Percentiles rank a stretch among this genome's conserved stretches.
phyloP scores from a whole-genome alignment of 2,797 vertebrate genomes.

The Myotis daubentonii region DNA sequence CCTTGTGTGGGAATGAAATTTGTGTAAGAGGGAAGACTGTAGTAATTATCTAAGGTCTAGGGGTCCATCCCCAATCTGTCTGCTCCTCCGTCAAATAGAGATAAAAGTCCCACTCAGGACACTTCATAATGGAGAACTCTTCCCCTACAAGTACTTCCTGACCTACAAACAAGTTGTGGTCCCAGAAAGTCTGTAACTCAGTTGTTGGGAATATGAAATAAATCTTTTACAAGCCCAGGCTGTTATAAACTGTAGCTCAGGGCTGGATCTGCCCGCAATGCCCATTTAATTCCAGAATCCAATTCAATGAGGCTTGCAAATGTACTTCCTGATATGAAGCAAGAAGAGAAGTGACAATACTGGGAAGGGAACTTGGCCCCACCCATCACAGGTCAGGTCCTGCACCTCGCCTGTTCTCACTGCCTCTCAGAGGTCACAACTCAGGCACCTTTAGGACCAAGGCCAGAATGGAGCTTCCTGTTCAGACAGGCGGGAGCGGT shows the following conservation, averaged over 20 bases:
- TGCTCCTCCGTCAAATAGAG: conserved; percentile 63
- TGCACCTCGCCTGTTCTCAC: background rate
- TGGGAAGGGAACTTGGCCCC: background rate
- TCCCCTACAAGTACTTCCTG: conserved; percentile 44
- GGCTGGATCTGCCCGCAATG: background rate
- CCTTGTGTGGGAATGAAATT: conserved; percentile 61
- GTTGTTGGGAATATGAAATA: conserved; percentile 16
- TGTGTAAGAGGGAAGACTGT: conserved; percentile 46
- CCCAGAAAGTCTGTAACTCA: background rate
- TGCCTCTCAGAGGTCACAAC: background rate
- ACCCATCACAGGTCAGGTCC: background rate
- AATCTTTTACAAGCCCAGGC: conserved; percentile 5
- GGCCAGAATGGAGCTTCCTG: background rate
- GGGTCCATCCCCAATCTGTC: conserved; percentile 60
- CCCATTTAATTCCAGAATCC: conserved; percentile 16
- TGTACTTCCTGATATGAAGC: background rate
- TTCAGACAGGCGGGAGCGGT: background rate
- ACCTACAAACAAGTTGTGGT: conserved; percentile 35
- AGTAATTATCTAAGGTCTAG: conserved; percentile 69
- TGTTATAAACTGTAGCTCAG: background rate
- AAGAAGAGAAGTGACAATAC: background rate
- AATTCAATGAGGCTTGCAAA: background rate
- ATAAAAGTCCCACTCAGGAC: conserved; percentile 65
- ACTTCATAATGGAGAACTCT: conserved; percentile 29
- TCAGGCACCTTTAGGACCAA: background rate